Conservation (phyloP, 2,888 invertebrate species). For the Lasioglossum calceatum region DNA sequence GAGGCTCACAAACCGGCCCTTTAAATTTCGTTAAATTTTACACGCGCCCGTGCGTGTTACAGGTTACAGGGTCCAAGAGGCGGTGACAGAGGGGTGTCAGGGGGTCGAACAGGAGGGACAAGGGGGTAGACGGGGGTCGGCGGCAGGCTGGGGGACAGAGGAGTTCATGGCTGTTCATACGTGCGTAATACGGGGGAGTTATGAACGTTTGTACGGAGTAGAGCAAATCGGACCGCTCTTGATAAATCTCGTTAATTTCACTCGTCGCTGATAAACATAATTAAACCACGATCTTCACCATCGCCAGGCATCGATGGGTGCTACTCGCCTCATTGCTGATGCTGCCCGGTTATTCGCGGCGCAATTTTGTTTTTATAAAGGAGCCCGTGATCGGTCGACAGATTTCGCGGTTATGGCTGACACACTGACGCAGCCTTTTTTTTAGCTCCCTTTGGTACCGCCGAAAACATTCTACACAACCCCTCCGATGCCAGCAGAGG, state of each 20-base stretch:
- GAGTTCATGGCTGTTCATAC: conserved; percentile 57
- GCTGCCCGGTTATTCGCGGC: conserved; percentile 10
- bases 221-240: conserved; percentile 65
- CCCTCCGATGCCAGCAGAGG: background rate
- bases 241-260: conserved; percentile 75
- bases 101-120: background rate
- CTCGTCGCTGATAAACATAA: conserved; percentile 72
- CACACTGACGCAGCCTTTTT: background rate
- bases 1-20: conserved; percentile 66
- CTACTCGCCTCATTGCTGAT: conserved; percentile 9
- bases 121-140: background rate
- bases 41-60: conserved; percentile 31
- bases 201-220: conserved; percentile 65
- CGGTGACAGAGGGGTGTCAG: conserved; percentile 18
- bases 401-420: background rate
- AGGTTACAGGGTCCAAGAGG: conserved; percentile 8
- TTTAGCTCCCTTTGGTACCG: background rate
- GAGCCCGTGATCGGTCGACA: background rate
- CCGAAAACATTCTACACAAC: background rate
- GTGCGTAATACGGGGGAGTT: conserved; percentile 62
- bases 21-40: conserved; percentile 73
- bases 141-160: background rate
- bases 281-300: conserved; percentile 73
- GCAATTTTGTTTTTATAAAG: conserved; percentile 6
- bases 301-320: conserved; percentile 25